These are phyloP conservation scores for Amphiura filiformis DNA, from an alignment of 35 echinoderm and acorn worm genomes.

Conservation along the genomic window DNA sequence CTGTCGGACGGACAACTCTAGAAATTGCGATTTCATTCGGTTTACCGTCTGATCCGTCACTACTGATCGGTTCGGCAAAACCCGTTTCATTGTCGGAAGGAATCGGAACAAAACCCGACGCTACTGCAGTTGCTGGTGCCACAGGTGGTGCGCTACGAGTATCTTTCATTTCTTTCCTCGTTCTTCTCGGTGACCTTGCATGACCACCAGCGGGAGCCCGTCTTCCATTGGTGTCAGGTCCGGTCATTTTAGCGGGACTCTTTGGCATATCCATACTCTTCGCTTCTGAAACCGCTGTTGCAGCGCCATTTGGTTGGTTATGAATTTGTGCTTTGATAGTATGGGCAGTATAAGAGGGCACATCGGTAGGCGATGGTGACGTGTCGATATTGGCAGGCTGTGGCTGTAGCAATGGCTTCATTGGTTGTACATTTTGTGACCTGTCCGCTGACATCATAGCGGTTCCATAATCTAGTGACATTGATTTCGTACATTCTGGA, in stretches of 20 bases:
- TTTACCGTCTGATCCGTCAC: conserved; percentile 22
- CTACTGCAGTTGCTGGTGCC: not conserved
- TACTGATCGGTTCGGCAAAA: conserved; percentile 32
- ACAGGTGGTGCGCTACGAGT: not conserved
- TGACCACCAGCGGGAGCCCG: not conserved
- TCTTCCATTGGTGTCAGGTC: not conserved
- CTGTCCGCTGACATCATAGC: not conserved
- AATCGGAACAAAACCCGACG: conserved; percentile 27
- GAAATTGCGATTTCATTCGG: not conserved
- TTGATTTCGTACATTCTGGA: conserved; percentile 17
- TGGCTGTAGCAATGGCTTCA: not conserved
- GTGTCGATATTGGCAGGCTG: not conserved
- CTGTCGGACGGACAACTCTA: not conserved
- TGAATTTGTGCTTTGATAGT: conserved; percentile 52
- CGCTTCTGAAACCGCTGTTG: not conserved
- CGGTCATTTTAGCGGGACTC: not conserved
- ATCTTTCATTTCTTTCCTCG: not conserved
- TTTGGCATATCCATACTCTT: not conserved
- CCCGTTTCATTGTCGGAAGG: conserved; percentile 15
- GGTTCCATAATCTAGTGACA: conserved; percentile 23
- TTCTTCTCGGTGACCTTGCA: not conserved
- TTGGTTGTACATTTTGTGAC: not conserved
- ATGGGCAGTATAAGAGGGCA: conserved; percentile 13
- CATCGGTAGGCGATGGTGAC: not conserved
- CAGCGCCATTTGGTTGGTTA: conserved; percentile 29